phyloP scores from a whole-genome alignment of 2,888 invertebrate species.

The Prosopocoilus inquinatus region DNA sequence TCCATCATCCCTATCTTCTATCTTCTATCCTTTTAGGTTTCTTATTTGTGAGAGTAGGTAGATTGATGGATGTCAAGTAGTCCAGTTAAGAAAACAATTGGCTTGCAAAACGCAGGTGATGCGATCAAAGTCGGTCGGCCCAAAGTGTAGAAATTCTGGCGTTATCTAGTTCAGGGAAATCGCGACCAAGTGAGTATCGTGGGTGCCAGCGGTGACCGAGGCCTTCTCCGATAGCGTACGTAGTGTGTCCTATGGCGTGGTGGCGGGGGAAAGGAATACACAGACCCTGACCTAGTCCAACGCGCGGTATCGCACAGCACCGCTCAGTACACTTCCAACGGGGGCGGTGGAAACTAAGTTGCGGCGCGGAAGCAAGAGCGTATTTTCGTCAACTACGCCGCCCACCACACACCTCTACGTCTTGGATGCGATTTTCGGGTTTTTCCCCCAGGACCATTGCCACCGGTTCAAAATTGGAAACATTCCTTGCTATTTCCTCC shows the following conservation, averaged over 20 bases:
- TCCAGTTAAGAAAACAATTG: too few species aligned
- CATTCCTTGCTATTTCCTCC: too few species aligned
- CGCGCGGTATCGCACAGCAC: constrained; percentile 32
- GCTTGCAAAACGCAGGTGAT: too few species aligned
- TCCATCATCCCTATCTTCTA: too few species aligned
- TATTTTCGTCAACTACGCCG: neutral
- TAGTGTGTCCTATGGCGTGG: constrained; percentile 29
- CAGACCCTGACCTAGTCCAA: constrained; percentile 40
- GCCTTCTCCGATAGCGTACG: constrained; percentile 34
- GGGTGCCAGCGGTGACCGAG: constrained; percentile 33
- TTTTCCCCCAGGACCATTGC: too few species aligned
- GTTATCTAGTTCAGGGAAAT: constrained; percentile 13
- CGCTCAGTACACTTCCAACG: constrained; percentile 32
- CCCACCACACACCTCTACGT: neutral
- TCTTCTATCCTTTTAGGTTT: too few species aligned
- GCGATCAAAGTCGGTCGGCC: constrained; percentile 5
- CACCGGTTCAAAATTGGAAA: too few species aligned
- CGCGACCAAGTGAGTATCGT: constrained; percentile 29
- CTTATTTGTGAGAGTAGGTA: too few species aligned
- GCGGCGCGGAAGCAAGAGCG: constrained; percentile 1
- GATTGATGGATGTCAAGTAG: too few species aligned
- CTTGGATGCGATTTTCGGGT: neutral
- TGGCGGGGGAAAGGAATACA: constrained; percentile 26
- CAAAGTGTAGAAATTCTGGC: constrained; percentile 22
- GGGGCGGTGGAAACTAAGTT: constrained; percentile 33